Percentiles rank a stretch among this genome's conserved stretches.
phyloP scores from a whole-genome alignment of 1,140 invertebrate species.

The Thereuonema tuberculata region DNA sequence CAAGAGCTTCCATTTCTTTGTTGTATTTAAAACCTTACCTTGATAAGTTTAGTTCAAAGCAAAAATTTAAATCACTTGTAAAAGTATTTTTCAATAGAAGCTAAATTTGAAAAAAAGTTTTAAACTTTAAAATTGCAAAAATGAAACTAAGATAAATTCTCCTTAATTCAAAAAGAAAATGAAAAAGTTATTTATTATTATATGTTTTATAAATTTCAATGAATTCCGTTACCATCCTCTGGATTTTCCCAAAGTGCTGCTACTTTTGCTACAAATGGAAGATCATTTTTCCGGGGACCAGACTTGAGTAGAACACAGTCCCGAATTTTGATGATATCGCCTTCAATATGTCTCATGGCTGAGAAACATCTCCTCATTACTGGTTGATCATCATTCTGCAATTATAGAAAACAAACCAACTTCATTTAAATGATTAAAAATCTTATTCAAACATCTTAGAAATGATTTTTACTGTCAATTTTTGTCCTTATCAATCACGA shows the following conservation, averaged over 20 bases:
- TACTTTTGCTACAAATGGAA: conserved; percentile 89
- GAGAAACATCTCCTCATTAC: conserved; percentile 66
- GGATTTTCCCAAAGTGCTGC: conserved; percentile 87
- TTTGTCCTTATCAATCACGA: no score
- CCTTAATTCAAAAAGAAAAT: no score
- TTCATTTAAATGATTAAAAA: no score
- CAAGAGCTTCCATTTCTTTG: no score
- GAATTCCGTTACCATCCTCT: conserved; percentile 54
- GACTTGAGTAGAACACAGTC: conserved; percentile 79
- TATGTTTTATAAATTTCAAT: not conserved
- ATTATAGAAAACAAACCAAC: conserved; percentile 17
- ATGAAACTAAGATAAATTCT: no score
- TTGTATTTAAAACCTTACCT: no score
- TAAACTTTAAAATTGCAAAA: no score
- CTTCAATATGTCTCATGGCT: conserved; percentile 68
- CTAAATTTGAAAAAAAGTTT: no score
- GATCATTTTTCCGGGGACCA: conserved; percentile 61
- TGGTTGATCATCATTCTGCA: conserved; percentile 63
- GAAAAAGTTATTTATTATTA: no score
- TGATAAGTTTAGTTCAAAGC: no score
- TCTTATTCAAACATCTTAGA: not conserved
- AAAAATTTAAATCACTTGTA: no score
- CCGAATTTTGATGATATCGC: conserved; percentile 66
- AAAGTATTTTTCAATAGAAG: no score
- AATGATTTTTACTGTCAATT: not conserved